phyloP scores from a whole-genome alignment of 1,140 invertebrate genomes.

The Zophobas morio region DNA sequence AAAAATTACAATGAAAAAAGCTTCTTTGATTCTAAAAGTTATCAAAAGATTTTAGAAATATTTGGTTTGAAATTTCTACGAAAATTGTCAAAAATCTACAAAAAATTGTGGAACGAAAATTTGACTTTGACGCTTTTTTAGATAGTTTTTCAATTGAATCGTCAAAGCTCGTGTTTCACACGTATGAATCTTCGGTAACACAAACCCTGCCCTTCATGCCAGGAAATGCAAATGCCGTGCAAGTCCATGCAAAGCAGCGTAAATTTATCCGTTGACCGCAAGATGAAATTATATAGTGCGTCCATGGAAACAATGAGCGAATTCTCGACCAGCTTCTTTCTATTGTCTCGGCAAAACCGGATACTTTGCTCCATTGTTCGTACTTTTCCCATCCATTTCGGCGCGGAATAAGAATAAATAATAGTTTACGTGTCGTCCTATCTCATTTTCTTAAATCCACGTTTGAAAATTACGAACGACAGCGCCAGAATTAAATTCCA shows the following conservation, averaged over 20 bases:
- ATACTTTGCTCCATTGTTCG: slow-evolving; percentile 23
- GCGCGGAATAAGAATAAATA: slow-evolving; percentile 20
- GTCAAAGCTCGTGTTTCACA: too few species aligned
- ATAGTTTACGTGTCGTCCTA: slow-evolving; percentile 9
- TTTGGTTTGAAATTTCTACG: too few species aligned
- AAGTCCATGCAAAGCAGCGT: background rate
- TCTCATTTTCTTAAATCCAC: slow-evolving; percentile 16
- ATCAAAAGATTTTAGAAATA: too few species aligned
- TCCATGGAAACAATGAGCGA: slow-evolving; percentile 24
- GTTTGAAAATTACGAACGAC: slow-evolving; percentile 23
- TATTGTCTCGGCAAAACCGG: slow-evolving; percentile 28
- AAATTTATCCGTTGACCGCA: too few species aligned
- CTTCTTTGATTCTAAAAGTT: too few species aligned
- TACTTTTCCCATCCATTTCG: slow-evolving; percentile 31
- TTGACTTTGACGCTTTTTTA: too few species aligned
- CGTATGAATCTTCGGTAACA: too few species aligned
- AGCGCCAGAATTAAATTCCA: slow-evolving; percentile 26
- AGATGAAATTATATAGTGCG: slow-evolving; percentile 23
- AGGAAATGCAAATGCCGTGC: background rate
- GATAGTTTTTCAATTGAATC: too few species aligned
- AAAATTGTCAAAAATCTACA: too few species aligned
- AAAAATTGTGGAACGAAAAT: too few species aligned
- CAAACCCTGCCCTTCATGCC: too few species aligned
- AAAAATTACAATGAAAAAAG: too few species aligned
- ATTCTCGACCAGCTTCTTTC: slow-evolving; percentile 34